phyloP scores from a whole-genome alignment of 2,888 invertebrate genomes.

The Pseudanteris insignis region DNA sequence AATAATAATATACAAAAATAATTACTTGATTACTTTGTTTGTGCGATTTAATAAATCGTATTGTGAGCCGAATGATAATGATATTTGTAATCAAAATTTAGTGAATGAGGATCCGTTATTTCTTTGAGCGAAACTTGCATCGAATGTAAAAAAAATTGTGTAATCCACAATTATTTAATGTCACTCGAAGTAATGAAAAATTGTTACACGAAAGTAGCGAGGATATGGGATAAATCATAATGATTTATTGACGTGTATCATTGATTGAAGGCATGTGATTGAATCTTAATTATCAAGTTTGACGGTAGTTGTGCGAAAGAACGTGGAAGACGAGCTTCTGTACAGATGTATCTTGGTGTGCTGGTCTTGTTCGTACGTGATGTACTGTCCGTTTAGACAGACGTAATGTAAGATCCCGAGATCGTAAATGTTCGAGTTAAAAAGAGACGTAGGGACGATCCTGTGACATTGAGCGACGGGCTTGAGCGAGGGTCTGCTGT shows the following conservation, averaged over 20 bases:
- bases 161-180: too few species aligned
- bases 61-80: too few species aligned
- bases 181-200: too few species aligned
- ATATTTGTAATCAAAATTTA: too few species aligned
- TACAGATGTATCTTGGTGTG: conserved; percentile 43
- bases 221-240: too few species aligned
- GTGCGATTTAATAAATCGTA: too few species aligned
- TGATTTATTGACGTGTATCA: too few species aligned
- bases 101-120: too few species aligned
- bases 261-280: background rate
- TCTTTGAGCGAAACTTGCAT: too few species aligned
- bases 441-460: conserved; percentile 57
- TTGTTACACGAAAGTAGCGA: background rate
- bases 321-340: conserved; percentile 17
- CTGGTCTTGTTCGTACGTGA: conserved; percentile 41
- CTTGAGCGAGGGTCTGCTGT: conserved; percentile 51
- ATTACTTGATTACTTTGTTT: too few species aligned
- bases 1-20: too few species aligned
- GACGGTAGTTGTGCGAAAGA: conserved; percentile 18
- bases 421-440: conserved; percentile 47
- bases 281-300: conserved; percentile 33
- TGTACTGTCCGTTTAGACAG: conserved; percentile 46
- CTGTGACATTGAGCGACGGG: conserved; percentile 59
- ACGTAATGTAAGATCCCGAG: conserved; percentile 44
- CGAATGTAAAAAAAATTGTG: too few species aligned